Conservation (phyloP, 2,113 vertebrate species). For the Elephantulus edwardii region DNA sequence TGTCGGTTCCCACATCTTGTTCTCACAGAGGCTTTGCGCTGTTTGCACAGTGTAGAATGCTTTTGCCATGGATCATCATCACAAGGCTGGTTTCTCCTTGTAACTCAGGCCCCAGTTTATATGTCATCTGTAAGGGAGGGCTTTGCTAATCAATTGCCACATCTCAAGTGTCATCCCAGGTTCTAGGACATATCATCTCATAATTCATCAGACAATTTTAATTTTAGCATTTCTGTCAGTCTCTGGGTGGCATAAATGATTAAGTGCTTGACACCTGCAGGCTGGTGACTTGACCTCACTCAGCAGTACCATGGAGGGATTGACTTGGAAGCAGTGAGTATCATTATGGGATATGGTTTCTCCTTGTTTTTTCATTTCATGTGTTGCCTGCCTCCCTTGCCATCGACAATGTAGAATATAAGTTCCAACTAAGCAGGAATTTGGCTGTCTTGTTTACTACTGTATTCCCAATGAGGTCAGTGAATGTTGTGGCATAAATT, state of each 20-base stretch:
- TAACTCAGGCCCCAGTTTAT: background rate
- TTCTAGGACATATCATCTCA: background rate
- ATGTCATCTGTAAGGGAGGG: background rate
- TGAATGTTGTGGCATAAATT: background rate
- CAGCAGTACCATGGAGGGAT: background rate
- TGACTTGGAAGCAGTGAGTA: background rate
- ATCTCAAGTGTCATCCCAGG: background rate
- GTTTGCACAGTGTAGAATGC: background rate
- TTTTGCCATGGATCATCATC: background rate
- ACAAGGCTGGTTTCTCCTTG: constrained; percentile 3
- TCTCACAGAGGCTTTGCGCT: background rate
- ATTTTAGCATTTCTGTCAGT: background rate
- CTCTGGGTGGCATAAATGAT: background rate
- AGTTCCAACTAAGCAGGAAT: background rate
- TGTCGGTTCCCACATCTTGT: background rate
- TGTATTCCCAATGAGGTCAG: background rate
- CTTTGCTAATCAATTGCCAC: background rate
- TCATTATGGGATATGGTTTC: background rate
- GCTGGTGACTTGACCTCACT: background rate
- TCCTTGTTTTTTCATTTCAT: background rate
- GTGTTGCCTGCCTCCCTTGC: background rate
- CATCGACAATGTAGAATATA: background rate
- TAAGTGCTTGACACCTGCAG: background rate
- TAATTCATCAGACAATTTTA: background rate
- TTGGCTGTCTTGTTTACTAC: background rate